These are phyloP conservation scores for Neomorphus geoffroyi DNA, from an alignment of 2,797 vertebrate species.

Conservation along the genomic window DNA sequence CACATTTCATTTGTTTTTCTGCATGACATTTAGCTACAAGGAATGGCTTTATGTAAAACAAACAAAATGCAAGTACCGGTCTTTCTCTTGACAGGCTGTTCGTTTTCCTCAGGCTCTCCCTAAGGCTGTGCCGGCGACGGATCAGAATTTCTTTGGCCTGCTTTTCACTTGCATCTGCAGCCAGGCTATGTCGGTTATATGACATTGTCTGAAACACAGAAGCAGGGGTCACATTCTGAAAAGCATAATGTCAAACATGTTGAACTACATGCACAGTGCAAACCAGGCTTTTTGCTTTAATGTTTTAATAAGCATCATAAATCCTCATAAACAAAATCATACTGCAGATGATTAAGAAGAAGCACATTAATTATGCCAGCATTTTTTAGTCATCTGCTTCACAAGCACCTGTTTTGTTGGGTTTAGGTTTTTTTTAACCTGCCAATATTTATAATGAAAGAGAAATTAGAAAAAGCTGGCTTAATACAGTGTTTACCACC, in stretches of 20 bases:
- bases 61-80: conserved; percentile 59
- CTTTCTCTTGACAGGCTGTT: conserved; percentile 73
- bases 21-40: neutral
- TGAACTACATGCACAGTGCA: neutral
- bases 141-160: conserved; percentile 93
- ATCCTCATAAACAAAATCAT: neutral
- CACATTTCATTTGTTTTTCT: neutral
- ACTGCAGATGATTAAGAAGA: neutral
- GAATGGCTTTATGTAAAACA: neutral
- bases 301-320: neutral
- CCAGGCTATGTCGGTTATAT: conserved; percentile 88
- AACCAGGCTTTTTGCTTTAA: neutral
- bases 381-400: neutral
- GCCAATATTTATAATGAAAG: neutral
- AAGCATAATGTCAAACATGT: neutral
- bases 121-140: conserved; percentile 87
- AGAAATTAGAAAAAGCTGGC: neutral
- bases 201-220: conserved; percentile 84
- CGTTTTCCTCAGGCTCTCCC: conserved; percentile 85
- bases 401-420: neutral
- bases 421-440: neutral
- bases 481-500: neutral
- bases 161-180: conserved; percentile 81
- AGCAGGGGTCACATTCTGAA: neutral
- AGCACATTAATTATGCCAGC: neutral